Base-by-base conservation (phyloP, 92 coral and sea anemone species). In the Virgularia gustaviana region DNA sequence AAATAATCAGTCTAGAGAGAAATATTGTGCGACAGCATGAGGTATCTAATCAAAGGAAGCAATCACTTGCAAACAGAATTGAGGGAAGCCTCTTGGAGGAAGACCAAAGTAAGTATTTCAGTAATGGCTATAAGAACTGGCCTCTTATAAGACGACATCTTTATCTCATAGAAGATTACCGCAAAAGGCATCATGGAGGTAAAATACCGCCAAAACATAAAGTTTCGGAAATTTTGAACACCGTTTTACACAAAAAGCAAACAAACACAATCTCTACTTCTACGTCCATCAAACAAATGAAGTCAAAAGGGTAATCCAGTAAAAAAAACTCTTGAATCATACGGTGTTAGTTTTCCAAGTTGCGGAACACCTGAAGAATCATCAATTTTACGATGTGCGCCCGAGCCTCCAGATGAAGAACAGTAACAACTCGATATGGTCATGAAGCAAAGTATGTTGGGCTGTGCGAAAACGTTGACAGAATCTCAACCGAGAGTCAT, bases 181-280 rank as follows among this genome's bases (percentile, higher is more conserved):
- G 52, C 51, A 63, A 63, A 36, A 36, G 41, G 11, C 6, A 36
- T 63, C 41, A 37, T 63, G 30, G 31, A 20, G 71, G 71, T 31
- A 63, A 39, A 39, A 8, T 36, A 36, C 75, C 79, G 8, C 73
- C 79, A n/a, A 75, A 81, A 71, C 80, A 74, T 59, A 64, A 73
- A 10, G n/a, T 74, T 36, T 32, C 61, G 27, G 36, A 75, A 27
- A 54, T 81, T 56, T 44, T 81, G 70, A 63, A 16, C 12, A 61
- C 28, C 10, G 71, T 72, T 43, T n/a, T n/a, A n/a, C n/a, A n/a
- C n/a, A n/a, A n/a, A n/a, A n/a, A n/a, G n/a, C n/a, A 57, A 45
- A 3, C 51, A 79, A 39, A 58, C 13, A 59, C 28, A 71, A 41
- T 9, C 31, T 22, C 29, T 65, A 52, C 76, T 67, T 57, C 27